Evolutionary conservation across 64 coral and sea anemone species (phyloP).

Genomic region (Dendronephthya gigantea): DNA sequence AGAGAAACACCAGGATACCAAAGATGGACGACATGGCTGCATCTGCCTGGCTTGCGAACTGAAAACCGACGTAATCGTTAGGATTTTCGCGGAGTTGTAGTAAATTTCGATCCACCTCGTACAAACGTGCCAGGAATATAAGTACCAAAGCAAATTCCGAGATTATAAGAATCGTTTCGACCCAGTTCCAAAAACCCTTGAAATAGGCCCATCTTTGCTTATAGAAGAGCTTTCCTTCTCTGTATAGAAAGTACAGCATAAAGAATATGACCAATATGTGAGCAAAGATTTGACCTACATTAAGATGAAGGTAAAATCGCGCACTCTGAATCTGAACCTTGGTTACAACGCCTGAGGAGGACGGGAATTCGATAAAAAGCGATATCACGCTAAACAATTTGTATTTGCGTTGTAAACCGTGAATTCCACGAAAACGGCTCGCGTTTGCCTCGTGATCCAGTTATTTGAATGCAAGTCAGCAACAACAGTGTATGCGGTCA

Average conservation of each 20-base stretch:
- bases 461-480: too few species aligned
- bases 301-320: constrained; percentile 56
- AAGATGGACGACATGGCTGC: constrained; percentile 43
- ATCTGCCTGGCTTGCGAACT: constrained; percentile 69
- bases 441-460: too few species aligned
- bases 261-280: constrained; percentile 24
- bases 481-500: constrained; percentile 58
- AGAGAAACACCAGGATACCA: constrained; percentile 67
- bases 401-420: too few species aligned
- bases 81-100: constrained; percentile 62
- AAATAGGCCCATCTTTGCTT: constrained; percentile 61
- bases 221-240: constrained; percentile 51
- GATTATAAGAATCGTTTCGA: constrained; percentile 57
- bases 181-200: constrained; percentile 86
- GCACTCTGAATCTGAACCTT: constrained; percentile 34
- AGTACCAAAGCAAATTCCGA: constrained; percentile 54
- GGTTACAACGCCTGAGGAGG: constrained; percentile 57
- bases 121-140: constrained; percentile 58
- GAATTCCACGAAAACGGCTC: too few species aligned
- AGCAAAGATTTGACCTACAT: constrained; percentile 47
- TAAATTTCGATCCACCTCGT: constrained; percentile 52
- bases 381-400: constrained; percentile 70
- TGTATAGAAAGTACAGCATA: too few species aligned
- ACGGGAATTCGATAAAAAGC: constrained; percentile 70
- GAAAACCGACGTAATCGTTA: constrained; percentile 81